Conservation (phyloP, 2,113 vertebrate genomes). For the Triplophysa tibetana region DNA sequence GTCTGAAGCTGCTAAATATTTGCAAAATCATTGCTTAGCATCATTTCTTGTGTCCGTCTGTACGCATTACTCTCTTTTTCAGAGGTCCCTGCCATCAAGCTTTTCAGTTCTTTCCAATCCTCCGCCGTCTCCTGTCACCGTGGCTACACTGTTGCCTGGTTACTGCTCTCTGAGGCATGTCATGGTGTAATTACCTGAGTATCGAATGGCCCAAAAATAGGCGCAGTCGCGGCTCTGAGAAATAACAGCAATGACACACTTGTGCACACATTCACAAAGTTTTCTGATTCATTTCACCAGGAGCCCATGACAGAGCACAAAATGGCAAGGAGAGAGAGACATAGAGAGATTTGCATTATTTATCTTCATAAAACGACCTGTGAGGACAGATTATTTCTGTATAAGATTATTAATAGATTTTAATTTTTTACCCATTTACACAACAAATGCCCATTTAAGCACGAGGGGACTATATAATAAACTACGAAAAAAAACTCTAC, state of each 20-base stretch:
- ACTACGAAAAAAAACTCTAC: too few relatives aligned
- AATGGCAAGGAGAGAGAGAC: slow-evolving; percentile 1
- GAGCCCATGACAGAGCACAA: slow-evolving; percentile 42
- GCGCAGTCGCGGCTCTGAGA: slow-evolving; percentile 51
- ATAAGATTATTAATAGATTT: not conserved
- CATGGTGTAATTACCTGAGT: slow-evolving; percentile 62
- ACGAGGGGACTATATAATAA: too few relatives aligned
- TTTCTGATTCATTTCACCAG: slow-evolving; percentile 36
- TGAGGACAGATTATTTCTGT: slow-evolving; percentile 6
- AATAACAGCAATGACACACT: slow-evolving; percentile 53
- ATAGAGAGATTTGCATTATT: slow-evolving; percentile 16
- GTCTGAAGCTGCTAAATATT: not conserved
- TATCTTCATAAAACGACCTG: slow-evolving; percentile 27
- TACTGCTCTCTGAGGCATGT: slow-evolving; percentile 63
- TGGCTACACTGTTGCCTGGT: slow-evolving; percentile 65
- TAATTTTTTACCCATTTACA: not conserved
- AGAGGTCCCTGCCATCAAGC: slow-evolving; percentile 42
- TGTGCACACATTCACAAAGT: not conserved
- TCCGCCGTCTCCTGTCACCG: slow-evolving; percentile 57
- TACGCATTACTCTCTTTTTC: not conserved
- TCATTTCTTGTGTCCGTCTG: not conserved
- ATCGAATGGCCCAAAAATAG: slow-evolving; percentile 58
- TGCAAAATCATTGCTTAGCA: not conserved
- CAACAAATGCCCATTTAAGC: not conserved
- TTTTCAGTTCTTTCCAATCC: slow-evolving; percentile 55